phyloP scores from a whole-genome alignment of 2,113 vertebrate species.

The Sitta europaea region DNA sequence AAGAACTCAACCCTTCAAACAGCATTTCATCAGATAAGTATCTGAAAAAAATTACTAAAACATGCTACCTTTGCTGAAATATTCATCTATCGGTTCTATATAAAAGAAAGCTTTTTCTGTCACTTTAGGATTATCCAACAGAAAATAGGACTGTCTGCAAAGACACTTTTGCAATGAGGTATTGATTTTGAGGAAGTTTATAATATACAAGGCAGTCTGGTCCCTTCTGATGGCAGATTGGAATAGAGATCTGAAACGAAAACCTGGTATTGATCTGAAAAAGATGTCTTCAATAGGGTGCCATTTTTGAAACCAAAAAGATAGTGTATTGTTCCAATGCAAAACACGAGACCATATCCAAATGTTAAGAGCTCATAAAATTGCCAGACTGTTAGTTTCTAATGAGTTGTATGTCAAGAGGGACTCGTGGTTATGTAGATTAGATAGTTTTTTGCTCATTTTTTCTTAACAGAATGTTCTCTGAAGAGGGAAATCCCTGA shows the following conservation, averaged over 20 bases:
- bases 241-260: not conserved
- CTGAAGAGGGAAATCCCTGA: not conserved
- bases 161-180: not conserved
- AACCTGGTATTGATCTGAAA: not conserved
- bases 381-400: not conserved
- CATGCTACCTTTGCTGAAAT: not conserved
- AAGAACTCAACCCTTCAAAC: not conserved
- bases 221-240: not conserved
- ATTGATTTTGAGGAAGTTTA: conserved; percentile 37
- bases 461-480: not conserved
- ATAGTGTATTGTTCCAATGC: not conserved
- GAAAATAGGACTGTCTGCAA: not conserved
- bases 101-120: not conserved
- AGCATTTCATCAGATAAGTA: not conserved
- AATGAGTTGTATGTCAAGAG: not conserved
- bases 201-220: not conserved
- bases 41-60: not conserved
- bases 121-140: not conserved
- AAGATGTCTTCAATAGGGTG: not conserved
- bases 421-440: not conserved
- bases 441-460: not conserved
- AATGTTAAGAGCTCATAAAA: not conserved
- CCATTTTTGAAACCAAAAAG: not conserved
- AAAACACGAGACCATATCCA: not conserved
- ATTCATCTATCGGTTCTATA: not conserved